A percentile compares a stretch with the other conserved stretches of the same genome.
phyloP scores from a whole-genome alignment of 2,113 vertebrate genomes.

The Hydropotes inermis region DNA sequence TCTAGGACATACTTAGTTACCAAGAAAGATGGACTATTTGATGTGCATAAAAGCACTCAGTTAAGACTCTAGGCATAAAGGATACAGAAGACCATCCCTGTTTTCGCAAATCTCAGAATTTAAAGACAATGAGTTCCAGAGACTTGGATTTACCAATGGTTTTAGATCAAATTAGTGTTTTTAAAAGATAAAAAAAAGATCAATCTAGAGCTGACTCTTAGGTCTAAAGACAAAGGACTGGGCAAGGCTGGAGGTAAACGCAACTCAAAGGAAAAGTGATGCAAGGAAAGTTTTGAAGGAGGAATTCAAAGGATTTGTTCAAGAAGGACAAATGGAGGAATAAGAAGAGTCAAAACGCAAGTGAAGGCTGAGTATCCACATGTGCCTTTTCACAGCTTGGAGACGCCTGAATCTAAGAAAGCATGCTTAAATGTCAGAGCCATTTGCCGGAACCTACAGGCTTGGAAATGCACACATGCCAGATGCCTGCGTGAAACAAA shows the following conservation, averaged over 20 bases:
- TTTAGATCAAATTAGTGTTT: slow-evolving; percentile 1
- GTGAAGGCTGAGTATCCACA: neutral
- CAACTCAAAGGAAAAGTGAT: slow-evolving; percentile 3
- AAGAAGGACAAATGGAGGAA: neutral
- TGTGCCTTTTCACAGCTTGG: neutral
- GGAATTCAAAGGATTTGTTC: neutral
- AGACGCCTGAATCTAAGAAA: neutral
- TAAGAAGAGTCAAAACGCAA: neutral
- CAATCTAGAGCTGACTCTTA: neutral
- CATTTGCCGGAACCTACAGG: neutral
- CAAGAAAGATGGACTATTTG: neutral
- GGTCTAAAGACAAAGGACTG: neutral
- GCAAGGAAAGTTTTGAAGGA: neutral
- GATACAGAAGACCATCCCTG: neutral
- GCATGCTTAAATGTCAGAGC: neutral
- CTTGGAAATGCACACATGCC: neutral
- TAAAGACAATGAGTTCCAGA: neutral
- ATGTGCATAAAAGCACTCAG: neutral
- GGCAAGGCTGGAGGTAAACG: neutral
- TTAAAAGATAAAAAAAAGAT: neutral
- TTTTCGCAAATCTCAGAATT: neutral
- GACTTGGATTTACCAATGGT: neutral
- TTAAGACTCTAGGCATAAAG: neutral
- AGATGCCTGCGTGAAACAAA: neutral
- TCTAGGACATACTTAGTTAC: neutral